Evolutionary conservation across 2,797 vertebrate species (phyloP).

Genomic region (Gadopsis marmoratus): DNA sequence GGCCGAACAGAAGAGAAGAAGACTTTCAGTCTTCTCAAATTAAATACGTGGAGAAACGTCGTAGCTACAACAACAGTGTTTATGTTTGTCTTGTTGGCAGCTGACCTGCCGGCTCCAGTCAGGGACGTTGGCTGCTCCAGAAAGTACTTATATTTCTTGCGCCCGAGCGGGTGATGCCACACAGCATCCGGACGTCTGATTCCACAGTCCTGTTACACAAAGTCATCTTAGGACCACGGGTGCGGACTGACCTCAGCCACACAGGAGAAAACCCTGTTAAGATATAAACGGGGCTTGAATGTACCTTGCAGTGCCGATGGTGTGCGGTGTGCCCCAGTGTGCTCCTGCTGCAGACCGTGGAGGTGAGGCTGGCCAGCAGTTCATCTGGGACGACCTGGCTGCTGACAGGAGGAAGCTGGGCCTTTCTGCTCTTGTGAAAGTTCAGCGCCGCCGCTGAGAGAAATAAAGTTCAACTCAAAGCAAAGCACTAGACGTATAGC

Average conservation of each 20-base stretch:
- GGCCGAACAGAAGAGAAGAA: slow-evolving; percentile 1
- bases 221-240: neutral
- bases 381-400: slow-evolving; percentile 85
- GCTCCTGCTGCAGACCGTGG: slow-evolving; percentile 71
- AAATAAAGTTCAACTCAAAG: neutral
- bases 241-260: neutral
- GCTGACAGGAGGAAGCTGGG: slow-evolving; percentile 47
- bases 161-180: slow-evolving; percentile 87
- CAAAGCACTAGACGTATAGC: neutral
- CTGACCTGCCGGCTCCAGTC: slow-evolving; percentile 89
- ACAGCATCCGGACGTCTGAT: slow-evolving; percentile 82
- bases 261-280: neutral
- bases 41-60: neutral
- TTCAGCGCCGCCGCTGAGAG: slow-evolving; percentile 53
- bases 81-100: slow-evolving; percentile 8
- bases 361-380: slow-evolving; percentile 85
- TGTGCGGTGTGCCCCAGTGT: slow-evolving; percentile 59
- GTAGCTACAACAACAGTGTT: neutral
- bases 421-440: slow-evolving; percentile 47
- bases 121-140: slow-evolving; percentile 89
- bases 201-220: slow-evolving; percentile 78
- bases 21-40: neutral
- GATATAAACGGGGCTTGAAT: neutral
- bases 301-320: slow-evolving; percentile 74
- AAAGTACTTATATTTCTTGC: slow-evolving; percentile 88